Evolutionary conservation across 1,140 invertebrate species (phyloP), one percentile per base, ranked within the genome.

Genomic region (Pseudobourletiella spinata): DNA sequence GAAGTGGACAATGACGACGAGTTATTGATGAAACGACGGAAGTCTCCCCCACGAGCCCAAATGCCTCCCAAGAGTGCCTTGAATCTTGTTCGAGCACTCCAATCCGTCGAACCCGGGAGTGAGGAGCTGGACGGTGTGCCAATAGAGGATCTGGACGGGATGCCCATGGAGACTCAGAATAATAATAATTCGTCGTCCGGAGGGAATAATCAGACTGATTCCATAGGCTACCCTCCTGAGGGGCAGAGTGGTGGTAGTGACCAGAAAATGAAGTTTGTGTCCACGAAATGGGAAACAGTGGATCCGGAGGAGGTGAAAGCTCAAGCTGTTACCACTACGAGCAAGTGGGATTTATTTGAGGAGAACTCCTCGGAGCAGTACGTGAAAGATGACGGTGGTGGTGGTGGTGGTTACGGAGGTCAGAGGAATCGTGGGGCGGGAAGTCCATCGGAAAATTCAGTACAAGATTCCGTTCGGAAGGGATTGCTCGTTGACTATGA

Each of bases 281-380:
- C 88, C 8, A 95, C 92, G 0, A 89, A 91, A 73, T 98, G 94
- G 94, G 94, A 98, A 81, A 92, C 87, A 26, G 88, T 97, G 4
- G 91, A 95, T 77, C 88, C 88, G 1, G 84, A 89, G 71, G 82
- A 87, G 74, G 81, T 88, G 26, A 87, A 91, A 75, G 87, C 87
- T 16, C 88, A 91, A 76, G 89, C 88, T 22, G 89, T 91, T 79
- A 70, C 68, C 25, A 91, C 89, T 1, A 89, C 87, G 2, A 89
- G 86, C 62, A 91, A 91, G 74, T 92, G 89, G 89, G 89, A 92
- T 71, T 75, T 83, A 70, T 74, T 86, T 58, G 83, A 83, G 68
- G 79, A 81, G 71, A 65, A 72, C 76, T 80, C 70, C 74, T 66
- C 76, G 73, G 0, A 78, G 75, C 73, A 77, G 74, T 32, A 65